Conservation (phyloP, 2,113 vertebrate species). For the Barnardius zonarius region DNA sequence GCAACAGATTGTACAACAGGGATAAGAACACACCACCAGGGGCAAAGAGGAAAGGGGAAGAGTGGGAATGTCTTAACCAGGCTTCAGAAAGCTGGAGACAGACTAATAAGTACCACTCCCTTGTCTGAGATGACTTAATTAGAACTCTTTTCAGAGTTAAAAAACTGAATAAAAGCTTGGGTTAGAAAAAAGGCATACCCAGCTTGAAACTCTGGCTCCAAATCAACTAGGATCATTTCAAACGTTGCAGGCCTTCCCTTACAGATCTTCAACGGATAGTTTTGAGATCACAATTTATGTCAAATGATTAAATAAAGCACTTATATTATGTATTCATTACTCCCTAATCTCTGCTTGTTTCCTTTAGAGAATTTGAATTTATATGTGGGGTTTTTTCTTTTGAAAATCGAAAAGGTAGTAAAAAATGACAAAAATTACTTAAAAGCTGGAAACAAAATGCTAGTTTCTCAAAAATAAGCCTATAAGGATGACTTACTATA, state of each 20-base stretch:
- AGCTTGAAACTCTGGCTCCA: not conserved
- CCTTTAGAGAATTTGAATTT: not conserved
- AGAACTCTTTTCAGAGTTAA: not conserved
- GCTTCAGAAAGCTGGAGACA: not conserved
- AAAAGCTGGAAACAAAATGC: not conserved
- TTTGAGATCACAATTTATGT: not conserved
- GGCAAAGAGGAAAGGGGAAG: not conserved
- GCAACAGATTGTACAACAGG: not conserved
- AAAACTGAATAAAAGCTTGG: not conserved
- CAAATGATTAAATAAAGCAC: not conserved
- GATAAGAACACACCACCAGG: not conserved
- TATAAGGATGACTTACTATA: not conserved
- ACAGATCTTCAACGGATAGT: not conserved
- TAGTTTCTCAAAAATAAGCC: not conserved
- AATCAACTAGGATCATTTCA: not conserved
- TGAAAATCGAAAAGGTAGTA: not conserved
- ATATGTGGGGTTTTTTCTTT: not conserved
- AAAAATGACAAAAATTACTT: not conserved
- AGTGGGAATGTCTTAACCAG: not conserved
- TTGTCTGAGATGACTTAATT: not conserved
- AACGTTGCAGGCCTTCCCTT: not conserved
- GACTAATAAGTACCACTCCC: not conserved
- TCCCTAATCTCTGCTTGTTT: not conserved
- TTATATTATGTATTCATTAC: not conserved
- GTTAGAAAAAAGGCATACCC: not conserved